Evolutionary conservation across 2,888 invertebrate genomes (phyloP), one percentile per base, ranked within the genome.

Genomic region (Coecobrya sp.): DNA sequence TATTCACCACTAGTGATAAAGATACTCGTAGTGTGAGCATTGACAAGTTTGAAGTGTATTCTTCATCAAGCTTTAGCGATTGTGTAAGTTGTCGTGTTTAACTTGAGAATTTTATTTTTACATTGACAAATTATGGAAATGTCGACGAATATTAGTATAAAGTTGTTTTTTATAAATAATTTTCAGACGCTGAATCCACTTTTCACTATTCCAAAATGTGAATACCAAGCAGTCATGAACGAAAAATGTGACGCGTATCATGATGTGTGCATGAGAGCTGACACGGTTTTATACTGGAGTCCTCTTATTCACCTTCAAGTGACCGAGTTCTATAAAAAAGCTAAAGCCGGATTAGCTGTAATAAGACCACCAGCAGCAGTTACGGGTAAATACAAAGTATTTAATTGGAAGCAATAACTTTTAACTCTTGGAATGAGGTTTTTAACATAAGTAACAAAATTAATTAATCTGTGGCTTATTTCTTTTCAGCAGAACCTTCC

Each of bases 41-140:
- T 27, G 94, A 94, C 62, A 92, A 94, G 68, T 94, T 95, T 93
- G 95, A 95, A 89, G 94, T 94, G 2, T 95, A 94, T 68, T 95
- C 95, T 0, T 95, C 95, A 0, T 95, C 95, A 10, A 94, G 94
- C 84, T 95, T 93, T 86, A 94, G 94, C 49, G 95, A 95, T 70
- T 95, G 95, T 86, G 95, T 95, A 94, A 94, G 95, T 81, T 19
- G 22, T 86, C 52, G 22, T 0, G n/a, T n/a, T n/a, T n/a, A n/a
- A n/a, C n/a, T n/a, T n/a, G n/a, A n/a, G n/a, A 76, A 45, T 49
- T 49, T 65, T 42, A 49, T 68, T 86, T 5, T 4, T 25, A 45
- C 45, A 73, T 7, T 45, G 22, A 16, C 0, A 36, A 2, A 36
- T 55, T 49, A 49, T 59, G 7, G n/a, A n/a, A n/a, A n/a, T n/a